phyloP scores from a whole-genome alignment of 2,888 invertebrate genomes.

The Drosophila silvestris region DNA sequence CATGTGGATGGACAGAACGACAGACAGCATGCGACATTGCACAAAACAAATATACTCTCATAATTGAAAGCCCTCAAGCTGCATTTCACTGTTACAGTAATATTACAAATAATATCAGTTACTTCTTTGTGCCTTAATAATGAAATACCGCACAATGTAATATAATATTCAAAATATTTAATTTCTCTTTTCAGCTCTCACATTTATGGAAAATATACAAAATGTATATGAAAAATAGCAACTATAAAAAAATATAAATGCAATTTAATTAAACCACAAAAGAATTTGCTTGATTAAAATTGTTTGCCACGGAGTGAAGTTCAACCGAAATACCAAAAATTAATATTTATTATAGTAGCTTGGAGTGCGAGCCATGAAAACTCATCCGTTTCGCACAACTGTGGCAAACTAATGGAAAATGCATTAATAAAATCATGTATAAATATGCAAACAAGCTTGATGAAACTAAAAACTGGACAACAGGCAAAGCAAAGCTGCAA shows the following conservation, averaged over 20 bases:
- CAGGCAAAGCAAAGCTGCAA: constrained; percentile 8
- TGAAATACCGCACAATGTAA: constrained; percentile 36
- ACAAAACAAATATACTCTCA: neutral
- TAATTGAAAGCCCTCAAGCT: neutral
- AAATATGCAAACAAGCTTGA: constrained; percentile 39
- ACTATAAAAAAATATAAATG: constrained; percentile 27
- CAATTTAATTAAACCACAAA: constrained; percentile 72
- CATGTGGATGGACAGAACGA: neutral
- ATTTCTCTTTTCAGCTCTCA: constrained; percentile 42
- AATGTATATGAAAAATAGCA: constrained; percentile 1
- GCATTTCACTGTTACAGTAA: neutral
- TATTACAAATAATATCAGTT: constrained; percentile 17
- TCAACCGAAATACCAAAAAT: constrained; percentile 6
- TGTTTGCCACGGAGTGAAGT: constrained; percentile 29
- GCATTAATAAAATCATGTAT: constrained; percentile 45
- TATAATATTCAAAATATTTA: constrained; percentile 44
- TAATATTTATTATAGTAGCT: constrained; percentile 12
- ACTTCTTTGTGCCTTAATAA: constrained; percentile 18
- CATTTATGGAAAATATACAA: constrained; percentile 1
- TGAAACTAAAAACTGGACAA: constrained; percentile 28
- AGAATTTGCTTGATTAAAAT: constrained; percentile 67
- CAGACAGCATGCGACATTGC: neutral
- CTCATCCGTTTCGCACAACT: constrained; percentile 51
- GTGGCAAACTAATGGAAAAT: constrained; percentile 42
- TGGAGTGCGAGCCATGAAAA: constrained; percentile 17